A percentile compares a stretch with the other conserved stretches of the same genome.
These are phyloP conservation scores for Sciurus vulgaris DNA, from an alignment of 2,797 vertebrate species.

Conservation along the genomic window DNA sequence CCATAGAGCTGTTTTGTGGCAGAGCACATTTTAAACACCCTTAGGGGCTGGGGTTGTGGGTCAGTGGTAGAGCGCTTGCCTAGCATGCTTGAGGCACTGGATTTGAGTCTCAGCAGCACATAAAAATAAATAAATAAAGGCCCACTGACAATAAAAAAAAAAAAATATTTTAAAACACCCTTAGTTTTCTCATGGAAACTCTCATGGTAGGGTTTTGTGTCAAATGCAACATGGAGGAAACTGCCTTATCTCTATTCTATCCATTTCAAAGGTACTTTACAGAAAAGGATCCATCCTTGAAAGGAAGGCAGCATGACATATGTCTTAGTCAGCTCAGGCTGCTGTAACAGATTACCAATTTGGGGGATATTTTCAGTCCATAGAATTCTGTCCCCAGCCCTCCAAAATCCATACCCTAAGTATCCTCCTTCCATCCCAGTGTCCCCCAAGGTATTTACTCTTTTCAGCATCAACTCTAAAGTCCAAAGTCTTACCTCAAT, in stretches of 20 bases:
- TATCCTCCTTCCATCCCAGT: not conserved
- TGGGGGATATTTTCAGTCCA: not conserved
- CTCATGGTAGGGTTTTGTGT: not conserved
- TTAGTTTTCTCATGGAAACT: not conserved
- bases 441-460: not conserved
- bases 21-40: not conserved
- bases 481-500: not conserved
- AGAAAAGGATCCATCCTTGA: not conserved
- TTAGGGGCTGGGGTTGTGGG: not conserved
- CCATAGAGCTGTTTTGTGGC: rapidly evolving
- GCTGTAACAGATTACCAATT: not conserved
- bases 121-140: too few species aligned
- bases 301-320: not conserved
- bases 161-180: not conserved
- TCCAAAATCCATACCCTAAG: not conserved
- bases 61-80: too few species aligned
- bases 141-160: too few species aligned
- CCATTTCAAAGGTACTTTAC: not conserved
- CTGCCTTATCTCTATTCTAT: not conserved
- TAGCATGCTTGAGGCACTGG: too few species aligned
- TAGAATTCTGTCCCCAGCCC: not conserved
- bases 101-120: too few species aligned
- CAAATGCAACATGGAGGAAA: too few species aligned
- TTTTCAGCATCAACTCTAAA: not conserved
- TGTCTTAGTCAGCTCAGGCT: not conserved